Evolutionary conservation across 2,113 vertebrate genomes (phyloP).

Genomic region (Dermatemys mawii): DNA sequence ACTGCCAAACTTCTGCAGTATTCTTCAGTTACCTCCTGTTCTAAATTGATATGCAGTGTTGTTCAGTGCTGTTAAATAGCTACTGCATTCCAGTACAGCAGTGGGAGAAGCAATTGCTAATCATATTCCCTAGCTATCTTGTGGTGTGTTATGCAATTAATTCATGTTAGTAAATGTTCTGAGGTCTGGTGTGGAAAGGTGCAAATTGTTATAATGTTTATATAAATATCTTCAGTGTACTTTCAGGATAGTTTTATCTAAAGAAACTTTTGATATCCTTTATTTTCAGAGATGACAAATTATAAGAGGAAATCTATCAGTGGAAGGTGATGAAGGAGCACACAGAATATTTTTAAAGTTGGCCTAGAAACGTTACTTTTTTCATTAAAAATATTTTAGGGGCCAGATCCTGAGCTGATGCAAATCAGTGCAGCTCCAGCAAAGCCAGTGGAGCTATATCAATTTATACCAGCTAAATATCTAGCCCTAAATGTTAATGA

Average conservation of each 20-base stretch:
- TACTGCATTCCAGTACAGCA: neutral
- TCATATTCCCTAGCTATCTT: neutral
- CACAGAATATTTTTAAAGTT: neutral
- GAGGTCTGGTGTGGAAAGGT: slow-evolving; percentile 43
- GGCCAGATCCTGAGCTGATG: neutral
- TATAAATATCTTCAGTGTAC: neutral
- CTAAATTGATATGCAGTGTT: neutral
- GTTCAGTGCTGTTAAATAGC: no score
- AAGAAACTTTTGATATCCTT: neutral
- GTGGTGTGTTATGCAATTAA: slow-evolving; percentile 2
- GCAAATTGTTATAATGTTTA: slow-evolving; percentile 55
- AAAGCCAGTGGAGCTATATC: slow-evolving; percentile 3
- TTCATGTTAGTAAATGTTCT: neutral
- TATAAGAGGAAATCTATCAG: neutral
- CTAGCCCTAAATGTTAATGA: neutral
- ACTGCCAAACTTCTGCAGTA: neutral
- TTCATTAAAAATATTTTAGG: slow-evolving; percentile 33
- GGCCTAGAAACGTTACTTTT: neutral
- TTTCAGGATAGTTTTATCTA: neutral
- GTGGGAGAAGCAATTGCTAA: fast-evolving
- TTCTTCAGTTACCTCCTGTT: neutral
- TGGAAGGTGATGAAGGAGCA: slow-evolving; percentile 22
- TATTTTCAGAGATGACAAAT: slow-evolving; percentile 48
- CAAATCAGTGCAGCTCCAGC: slow-evolving; percentile 34
- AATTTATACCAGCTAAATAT: slow-evolving; percentile 47